Conservation (phyloP, 1,140 invertebrate species). For the Gerris buenoi region DNA sequence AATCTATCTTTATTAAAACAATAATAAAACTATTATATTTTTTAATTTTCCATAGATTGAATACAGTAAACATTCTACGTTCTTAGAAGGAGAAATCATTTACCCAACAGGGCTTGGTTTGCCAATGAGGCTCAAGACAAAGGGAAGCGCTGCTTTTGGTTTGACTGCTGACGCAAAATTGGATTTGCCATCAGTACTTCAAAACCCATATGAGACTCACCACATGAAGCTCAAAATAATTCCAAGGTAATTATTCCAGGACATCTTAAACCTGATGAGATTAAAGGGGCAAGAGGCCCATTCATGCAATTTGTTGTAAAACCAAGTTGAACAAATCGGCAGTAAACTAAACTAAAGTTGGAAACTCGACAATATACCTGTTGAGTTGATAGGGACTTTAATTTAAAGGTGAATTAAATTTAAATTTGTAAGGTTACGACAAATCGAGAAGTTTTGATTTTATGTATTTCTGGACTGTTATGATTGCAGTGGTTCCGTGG, state of each 20-base stretch:
- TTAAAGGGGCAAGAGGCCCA: too few species aligned
- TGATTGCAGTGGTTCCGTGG: constrained; percentile 47
- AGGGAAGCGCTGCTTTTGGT: constrained; percentile 33
- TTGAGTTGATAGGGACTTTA: not conserved
- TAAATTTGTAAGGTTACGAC: not conserved
- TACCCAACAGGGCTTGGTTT: constrained; percentile 37
- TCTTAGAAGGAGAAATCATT: constrained; percentile 33
- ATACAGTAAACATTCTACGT: constrained; percentile 25
- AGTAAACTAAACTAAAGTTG: too few species aligned
- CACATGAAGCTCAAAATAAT: constrained; percentile 27
- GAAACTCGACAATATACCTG: not conserved
- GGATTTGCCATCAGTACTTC: constrained; percentile 29
- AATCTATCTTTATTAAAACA: too few species aligned
- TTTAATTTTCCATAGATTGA: constrained; percentile 22
- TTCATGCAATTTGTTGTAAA: too few species aligned
- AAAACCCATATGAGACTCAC: constrained; percentile 18
- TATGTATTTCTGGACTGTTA: too few species aligned
- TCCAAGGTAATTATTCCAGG: too few species aligned
- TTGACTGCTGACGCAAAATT: constrained; percentile 33
- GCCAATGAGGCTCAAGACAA: constrained; percentile 33
- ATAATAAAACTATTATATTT: too few species aligned
- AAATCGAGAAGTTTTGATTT: too few species aligned
- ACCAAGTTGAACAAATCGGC: too few species aligned
- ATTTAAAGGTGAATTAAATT: not conserved
- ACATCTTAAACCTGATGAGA: too few species aligned